Base-by-base conservation (phyloP, 2,797 vertebrate species). In the Amniataba percoides region DNA sequence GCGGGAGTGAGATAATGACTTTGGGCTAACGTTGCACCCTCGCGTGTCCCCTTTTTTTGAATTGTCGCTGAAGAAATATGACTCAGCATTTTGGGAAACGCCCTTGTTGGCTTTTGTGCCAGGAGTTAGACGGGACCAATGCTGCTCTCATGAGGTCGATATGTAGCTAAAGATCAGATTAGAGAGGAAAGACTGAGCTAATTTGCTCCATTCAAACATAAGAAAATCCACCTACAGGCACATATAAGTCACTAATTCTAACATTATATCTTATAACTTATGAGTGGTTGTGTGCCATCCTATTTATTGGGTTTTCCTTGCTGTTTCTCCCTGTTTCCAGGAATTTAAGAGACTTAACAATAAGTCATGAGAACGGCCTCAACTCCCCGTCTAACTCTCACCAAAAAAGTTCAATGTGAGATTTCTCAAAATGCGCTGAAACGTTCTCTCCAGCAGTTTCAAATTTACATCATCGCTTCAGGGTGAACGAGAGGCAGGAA, bases 1-100 rank as follows among this genome's bases (percentile, higher is more conserved):
- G 36, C 5, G 46, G 9, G 18, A 68, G 31, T 13, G 67, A 87
- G 19, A 56, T 62, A 18, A 71, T 71, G 7, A 62, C 56, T 40
- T n/a, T 60, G 15, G n/a, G 18, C 9, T 82, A 60, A 77, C 1
- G 4, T 4, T 55, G 15, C 19, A 21, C 3, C 34, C 9, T 60
- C 27, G 19, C 43, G 15, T 68, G 3, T 66, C n/a, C 14, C 0
- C 4, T 65, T 67, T 65, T 1, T 36, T 61, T 16, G 43, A 43
- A 4, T 27, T 43, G 2, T 27, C 51, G 57, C 34, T 31, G 11
- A 31, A 34, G 8, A 3, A 43, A 40, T 48, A 65, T 12, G 13
- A 0, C 11, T 14, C 21, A 49, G 16, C 16, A 34, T 49, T 49
- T 62, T 23, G 21, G 12, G 19, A 45, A 64, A 46, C 14, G 2